Conservation (phyloP, 2,888 invertebrate genomes). For the Lagria hirta region DNA sequence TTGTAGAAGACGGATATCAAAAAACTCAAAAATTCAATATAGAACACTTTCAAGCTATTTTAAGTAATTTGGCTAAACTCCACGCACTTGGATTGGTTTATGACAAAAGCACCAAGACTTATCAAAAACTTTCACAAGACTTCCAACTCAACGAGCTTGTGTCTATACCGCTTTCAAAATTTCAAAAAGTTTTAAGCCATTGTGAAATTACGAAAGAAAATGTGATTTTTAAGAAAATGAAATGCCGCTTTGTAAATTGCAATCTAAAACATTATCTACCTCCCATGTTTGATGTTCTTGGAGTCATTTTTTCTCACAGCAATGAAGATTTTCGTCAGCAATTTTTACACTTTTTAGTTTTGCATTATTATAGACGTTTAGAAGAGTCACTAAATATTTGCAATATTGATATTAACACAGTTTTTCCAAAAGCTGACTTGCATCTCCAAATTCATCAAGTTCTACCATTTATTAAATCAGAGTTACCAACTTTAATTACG, state of each 20-base stretch:
- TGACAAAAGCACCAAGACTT: no score
- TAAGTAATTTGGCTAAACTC: no score
- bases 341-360: constrained; percentile 2
- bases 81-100: no score
- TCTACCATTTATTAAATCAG: constrained; percentile 30
- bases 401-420: constrained; percentile 21
- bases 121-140: no score
- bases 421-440: constrained; percentile 25
- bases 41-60: no score
- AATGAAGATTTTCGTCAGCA: constrained; percentile 9
- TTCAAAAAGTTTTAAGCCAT: constrained; percentile 24
- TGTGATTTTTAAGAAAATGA: constrained; percentile 23
- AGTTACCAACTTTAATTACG: no score
- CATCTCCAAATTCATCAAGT: constrained; percentile 23
- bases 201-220: constrained; percentile 23
- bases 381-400: constrained; percentile 17
- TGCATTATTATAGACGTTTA: constrained; percentile 25
- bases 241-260: constrained; percentile 26
- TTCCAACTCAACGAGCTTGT: no score
- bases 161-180: no score
- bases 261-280: constrained; percentile 20
- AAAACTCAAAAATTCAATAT: no score
- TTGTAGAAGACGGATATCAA: no score
- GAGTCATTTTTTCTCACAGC: constrained; percentile 9
- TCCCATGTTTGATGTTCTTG: constrained; percentile 24